Conservation (phyloP, 2,113 vertebrate genomes). For the Scortum barcoo region DNA sequence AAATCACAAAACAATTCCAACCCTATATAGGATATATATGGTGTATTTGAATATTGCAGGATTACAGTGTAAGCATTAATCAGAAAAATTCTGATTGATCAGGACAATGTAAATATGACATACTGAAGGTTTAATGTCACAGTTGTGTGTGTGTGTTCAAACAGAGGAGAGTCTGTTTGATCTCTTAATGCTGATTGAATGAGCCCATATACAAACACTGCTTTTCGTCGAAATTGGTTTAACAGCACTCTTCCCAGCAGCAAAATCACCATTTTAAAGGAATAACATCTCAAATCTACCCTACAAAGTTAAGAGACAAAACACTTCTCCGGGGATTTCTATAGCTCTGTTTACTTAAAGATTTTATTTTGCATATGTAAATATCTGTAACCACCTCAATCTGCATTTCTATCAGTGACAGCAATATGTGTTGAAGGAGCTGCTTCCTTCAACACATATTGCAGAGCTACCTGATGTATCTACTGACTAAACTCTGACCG, state of each 20-base stretch:
- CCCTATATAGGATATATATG: too few relatives aligned
- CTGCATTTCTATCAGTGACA: conserved; percentile 1
- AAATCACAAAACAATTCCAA: neutral
- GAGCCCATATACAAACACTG: neutral
- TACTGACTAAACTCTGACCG: conserved; percentile 79
- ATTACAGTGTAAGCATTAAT: neutral
- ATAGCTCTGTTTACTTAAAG: neutral
- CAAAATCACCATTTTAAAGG: neutral
- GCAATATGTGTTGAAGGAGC: conserved; percentile 55
- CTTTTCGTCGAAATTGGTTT: neutral
- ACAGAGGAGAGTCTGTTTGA: conserved; percentile 18
- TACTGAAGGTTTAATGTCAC: neutral
- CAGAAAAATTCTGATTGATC: neutral
- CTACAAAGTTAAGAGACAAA: neutral
- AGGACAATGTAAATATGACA: neutral
- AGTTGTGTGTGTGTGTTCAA: neutral
- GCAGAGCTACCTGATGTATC: conserved; percentile 61
- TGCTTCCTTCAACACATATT: too few relatives aligned
- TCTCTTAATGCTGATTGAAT: conserved; percentile 21
- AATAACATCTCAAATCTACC: neutral
- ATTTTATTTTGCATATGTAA: conserved; percentile 4
- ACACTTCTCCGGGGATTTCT: neutral
- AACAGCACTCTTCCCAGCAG: neutral
- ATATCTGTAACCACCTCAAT: conserved; percentile 6
- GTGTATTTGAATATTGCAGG: neutral